Evolutionary conservation across 1,140 invertebrate genomes (phyloP), one percentile per base, ranked within the genome.

Genomic region (Neodiprion virginianus): DNA sequence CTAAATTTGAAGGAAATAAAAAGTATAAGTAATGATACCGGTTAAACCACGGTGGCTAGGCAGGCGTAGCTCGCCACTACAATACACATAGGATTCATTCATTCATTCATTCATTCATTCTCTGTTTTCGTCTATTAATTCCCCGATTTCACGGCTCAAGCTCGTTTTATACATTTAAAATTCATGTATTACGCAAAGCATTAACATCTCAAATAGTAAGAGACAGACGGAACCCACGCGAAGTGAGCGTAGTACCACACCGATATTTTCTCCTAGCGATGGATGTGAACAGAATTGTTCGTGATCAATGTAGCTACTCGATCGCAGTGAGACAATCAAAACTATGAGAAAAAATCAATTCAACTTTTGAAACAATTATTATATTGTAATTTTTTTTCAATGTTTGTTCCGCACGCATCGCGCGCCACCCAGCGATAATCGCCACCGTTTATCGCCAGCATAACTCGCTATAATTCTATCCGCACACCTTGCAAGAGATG

Each of bases 401-500:
- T 5, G 28, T 40, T 61, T 61, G 53, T 61, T 8, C 11, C 28
- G 28, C 28, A 40, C 28, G 17, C 28, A 40, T 40, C 28, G 28
- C 28, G 28, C 53, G n/a, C 11, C 53, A 8, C 11, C 7, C 53
- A 61, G 3, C 53, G 11, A 61, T 61, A 61, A 61, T 61, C 53
- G 53, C n/a, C 7, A 17, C 53, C 53, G 8, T 61, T 61, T 61
- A 61, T 61, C 53, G 1, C n/a, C 53, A 12, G 53, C 53, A 61
- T 61, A 61, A 61, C 53, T 61, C 53, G 53, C 53, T 17, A 61
- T 61, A 61, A 61, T 61, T 61, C 53, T 61, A 61, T 61, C 53
- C 11, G 28, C 53, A 61, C 53, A 61, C 53, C 53, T 61, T 14
- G 11, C 53, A 8, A 40, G 28, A 40, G 28, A 40, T 40, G 28